Evolutionary conservation across 2,888 invertebrate species (phyloP).

Genomic region (Himalopsyche anomala): DNA sequence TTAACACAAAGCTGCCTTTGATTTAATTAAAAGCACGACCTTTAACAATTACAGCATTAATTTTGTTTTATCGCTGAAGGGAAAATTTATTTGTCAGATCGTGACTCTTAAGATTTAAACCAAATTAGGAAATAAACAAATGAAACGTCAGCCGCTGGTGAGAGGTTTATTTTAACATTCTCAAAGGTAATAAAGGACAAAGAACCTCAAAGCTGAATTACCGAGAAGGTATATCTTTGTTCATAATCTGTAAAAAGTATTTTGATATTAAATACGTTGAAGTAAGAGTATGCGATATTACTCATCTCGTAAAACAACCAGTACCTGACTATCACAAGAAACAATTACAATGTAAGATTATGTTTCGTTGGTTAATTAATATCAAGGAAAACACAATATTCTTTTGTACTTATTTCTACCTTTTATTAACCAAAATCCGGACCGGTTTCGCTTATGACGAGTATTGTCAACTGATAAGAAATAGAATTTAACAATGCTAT

Average conservation of each 20-base stretch:
- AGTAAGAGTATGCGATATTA: neutral
- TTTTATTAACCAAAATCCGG: too few relatives aligned
- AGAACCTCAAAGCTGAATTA: neutral
- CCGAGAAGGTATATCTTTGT: neutral
- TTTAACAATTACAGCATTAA: constrained; percentile 21
- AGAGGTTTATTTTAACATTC: constrained; percentile 8
- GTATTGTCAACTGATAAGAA: too few relatives aligned
- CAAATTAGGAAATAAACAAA: constrained; percentile 30
- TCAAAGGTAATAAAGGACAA: constrained; percentile 28
- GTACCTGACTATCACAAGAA: too few relatives aligned
- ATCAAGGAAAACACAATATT: too few relatives aligned
- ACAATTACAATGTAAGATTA: too few relatives aligned
- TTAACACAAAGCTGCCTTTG: neutral
- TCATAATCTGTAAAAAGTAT: neutral
- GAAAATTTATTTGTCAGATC: constrained; percentile 30
- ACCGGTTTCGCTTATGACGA: too few relatives aligned
- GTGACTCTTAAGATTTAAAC: constrained; percentile 9
- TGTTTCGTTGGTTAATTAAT: too few relatives aligned
- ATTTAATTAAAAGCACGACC: constrained; percentile 31
- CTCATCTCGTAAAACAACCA: too few relatives aligned
- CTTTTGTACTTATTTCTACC: too few relatives aligned
- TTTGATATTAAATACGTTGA: neutral
- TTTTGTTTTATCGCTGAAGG: constrained; percentile 11
- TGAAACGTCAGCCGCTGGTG: constrained; percentile 26
- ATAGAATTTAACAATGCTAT: too few relatives aligned